Percentiles rank a stretch among this genome's conserved stretches.
Evolutionary conservation across 2,888 invertebrate genomes (phyloP).

Genomic region (Eupelmus urozonus): DNA sequence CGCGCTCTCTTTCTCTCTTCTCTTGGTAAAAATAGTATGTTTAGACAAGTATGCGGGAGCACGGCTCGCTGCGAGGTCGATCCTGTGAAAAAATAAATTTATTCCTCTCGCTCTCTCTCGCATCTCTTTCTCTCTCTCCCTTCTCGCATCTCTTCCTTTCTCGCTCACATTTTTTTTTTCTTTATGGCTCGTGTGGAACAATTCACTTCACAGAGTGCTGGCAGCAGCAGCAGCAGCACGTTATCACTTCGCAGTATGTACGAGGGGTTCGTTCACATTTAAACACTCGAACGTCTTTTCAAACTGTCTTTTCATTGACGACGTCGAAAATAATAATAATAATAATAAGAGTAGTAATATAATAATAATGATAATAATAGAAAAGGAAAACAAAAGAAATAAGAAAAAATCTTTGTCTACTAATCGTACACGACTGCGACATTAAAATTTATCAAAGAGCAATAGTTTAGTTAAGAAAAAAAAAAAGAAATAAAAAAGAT

Average conservation of each 20-base stretch:
- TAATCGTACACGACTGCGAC: slow-evolving; percentile 49
- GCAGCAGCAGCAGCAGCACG: slow-evolving; percentile 39
- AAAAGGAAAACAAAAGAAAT: not conserved
- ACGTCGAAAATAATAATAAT: slow-evolving; percentile 26
- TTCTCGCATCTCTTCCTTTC: slow-evolving; percentile 2
- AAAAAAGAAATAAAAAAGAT: slow-evolving; percentile 24
- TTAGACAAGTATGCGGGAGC: not conserved
- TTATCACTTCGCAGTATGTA: slow-evolving; percentile 57
- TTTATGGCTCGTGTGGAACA: slow-evolving; percentile 62
- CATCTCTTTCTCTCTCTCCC: slow-evolving; percentile 33
- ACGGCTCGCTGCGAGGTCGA: slow-evolving; percentile 31
- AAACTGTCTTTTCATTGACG: slow-evolving; percentile 38
- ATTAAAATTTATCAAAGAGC: slow-evolving; percentile 47
- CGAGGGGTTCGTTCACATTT: slow-evolving; percentile 34
- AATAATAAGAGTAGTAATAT: slow-evolving; percentile 1
- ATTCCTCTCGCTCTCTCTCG: slow-evolving; percentile 44
- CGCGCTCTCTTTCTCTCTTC: too few relatives aligned
- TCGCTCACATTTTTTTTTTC: not conserved
- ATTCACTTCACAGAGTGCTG: slow-evolving; percentile 58
- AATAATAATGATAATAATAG: slow-evolving; percentile 1
- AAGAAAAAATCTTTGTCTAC: slow-evolving; percentile 20
- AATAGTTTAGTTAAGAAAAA: slow-evolving; percentile 20
- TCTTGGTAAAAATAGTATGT: slow-evolving; percentile 43
- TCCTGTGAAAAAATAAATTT: slow-evolving; percentile 53
- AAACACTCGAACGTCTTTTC: slow-evolving; percentile 28